Percentiles rank a stretch among this genome's conserved stretches.
Conservation (phyloP, 2,113 vertebrate species). For the Mirounga angustirostris region DNA sequence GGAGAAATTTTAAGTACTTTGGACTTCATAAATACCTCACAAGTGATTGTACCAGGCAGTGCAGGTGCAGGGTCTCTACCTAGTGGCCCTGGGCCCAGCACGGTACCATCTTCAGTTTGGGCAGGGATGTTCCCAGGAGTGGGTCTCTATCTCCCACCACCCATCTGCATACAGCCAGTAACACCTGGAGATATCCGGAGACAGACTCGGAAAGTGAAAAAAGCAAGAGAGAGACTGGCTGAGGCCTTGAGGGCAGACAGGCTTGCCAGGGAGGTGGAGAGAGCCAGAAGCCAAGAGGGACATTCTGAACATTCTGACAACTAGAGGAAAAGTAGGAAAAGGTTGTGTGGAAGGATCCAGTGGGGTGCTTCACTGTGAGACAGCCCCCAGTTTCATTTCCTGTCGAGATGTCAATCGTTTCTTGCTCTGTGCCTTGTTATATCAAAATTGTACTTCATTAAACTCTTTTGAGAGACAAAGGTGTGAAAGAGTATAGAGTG, state of each 20-base stretch:
- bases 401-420: neutral
- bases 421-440: neutral
- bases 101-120: neutral
- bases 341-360: neutral
- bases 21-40: neutral
- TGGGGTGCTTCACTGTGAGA: neutral
- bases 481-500: neutral
- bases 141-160: neutral
- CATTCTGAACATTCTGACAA: neutral
- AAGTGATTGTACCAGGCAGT: neutral
- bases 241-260: neutral
- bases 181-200: neutral
- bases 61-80: neutral
- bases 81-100: neutral
- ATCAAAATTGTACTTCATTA: neutral
- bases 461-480: neutral
- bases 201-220: neutral
- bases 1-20: neutral
- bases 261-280: neutral
- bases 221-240: neutral
- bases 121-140: neutral
- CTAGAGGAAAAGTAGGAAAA: neutral
- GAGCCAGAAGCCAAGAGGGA: neutral
- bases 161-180: neutral
- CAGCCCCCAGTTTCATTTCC: no score